Evolutionary conservation across 2,113 vertebrate genomes (phyloP).

Genomic region (Dermatemys mawii): DNA sequence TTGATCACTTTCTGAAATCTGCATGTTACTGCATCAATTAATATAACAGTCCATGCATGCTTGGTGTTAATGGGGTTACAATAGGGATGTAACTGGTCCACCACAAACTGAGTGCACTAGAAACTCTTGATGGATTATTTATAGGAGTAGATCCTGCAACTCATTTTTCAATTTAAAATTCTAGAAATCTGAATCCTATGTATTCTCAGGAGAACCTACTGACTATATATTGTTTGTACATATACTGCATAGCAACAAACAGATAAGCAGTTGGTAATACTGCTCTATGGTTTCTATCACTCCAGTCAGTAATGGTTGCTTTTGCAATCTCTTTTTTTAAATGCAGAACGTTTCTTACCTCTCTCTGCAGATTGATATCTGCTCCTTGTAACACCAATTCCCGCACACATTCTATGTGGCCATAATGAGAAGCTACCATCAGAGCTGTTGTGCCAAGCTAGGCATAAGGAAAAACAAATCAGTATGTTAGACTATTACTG

Average conservation of each 20-base stretch:
- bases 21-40: not conserved
- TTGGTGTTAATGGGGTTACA: not conserved
- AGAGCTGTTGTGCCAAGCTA: conserved; percentile 93
- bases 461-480: conserved; percentile 63
- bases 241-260: not conserved
- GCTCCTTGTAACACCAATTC: conserved; percentile 96
- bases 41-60: not conserved
- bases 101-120: not conserved
- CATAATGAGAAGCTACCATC: conserved; percentile 95
- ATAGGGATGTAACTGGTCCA: not conserved
- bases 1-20: not conserved
- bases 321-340: not conserved
- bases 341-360: conserved; percentile 81
- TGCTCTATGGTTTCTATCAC: not conserved
- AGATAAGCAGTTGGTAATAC: not conserved
- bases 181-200: not conserved
- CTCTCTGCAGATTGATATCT: conserved; percentile 96
- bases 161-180: not conserved
- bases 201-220: not conserved
- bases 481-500: conserved; percentile 41
- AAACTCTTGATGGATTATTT: conserved; percentile 1
- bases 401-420: conserved; percentile 88
- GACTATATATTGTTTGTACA: not conserved
- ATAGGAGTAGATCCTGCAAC: not conserved
- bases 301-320: not conserved